A percentile compares a stretch with the other conserved stretches of the same genome.
These are phyloP conservation scores for Thecophora atra DNA, from an alignment of 2,888 invertebrate genomes.

Conservation along the genomic window DNA sequence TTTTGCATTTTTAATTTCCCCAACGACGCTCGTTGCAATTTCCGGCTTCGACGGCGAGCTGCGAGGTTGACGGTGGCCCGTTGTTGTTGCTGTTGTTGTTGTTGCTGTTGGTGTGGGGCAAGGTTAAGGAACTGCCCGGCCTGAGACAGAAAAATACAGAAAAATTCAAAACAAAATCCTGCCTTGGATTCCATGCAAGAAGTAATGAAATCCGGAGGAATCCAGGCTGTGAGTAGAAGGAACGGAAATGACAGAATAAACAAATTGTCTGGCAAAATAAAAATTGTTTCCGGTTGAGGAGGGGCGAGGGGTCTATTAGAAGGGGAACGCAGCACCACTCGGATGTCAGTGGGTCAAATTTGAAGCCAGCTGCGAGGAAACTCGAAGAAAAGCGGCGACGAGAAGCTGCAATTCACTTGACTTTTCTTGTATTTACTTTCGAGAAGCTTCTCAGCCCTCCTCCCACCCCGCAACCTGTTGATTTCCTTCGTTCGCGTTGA, in stretches of 20 bases:
- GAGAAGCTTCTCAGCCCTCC: background rate
- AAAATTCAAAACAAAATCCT: conserved; percentile 19
- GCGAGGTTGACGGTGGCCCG: background rate
- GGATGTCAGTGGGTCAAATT: conserved; percentile 12
- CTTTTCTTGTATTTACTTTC: conserved; percentile 1
- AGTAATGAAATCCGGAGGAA: conserved; percentile 55
- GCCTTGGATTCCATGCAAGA: background rate
- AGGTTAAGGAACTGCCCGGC: conserved; percentile 23
- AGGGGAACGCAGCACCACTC: background rate
- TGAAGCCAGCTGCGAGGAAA: conserved; percentile 7
- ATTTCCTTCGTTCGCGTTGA: conserved; percentile 21
- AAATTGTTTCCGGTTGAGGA: conserved; percentile 60
- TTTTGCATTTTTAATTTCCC: conserved; percentile 43
- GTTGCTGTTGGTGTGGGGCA: no score
- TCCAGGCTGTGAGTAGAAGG: conserved; percentile 49
- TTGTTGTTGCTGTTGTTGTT: no score
- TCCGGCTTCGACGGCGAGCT: conserved; percentile 30
- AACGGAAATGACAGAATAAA: conserved; percentile 66
- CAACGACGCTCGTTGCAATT: conserved; percentile 44
- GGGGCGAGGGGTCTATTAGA: conserved; percentile 16
- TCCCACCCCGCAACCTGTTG: conserved; percentile 45
- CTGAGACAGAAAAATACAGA: conserved; percentile 16
- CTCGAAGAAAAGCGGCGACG: conserved; percentile 27
- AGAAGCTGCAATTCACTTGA: background rate
- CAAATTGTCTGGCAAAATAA: conserved; percentile 67